Evolutionary conservation across 2,113 vertebrate species (phyloP), one percentile per base, ranked within the genome.

Genomic region (Prionailurus viverrinus): DNA sequence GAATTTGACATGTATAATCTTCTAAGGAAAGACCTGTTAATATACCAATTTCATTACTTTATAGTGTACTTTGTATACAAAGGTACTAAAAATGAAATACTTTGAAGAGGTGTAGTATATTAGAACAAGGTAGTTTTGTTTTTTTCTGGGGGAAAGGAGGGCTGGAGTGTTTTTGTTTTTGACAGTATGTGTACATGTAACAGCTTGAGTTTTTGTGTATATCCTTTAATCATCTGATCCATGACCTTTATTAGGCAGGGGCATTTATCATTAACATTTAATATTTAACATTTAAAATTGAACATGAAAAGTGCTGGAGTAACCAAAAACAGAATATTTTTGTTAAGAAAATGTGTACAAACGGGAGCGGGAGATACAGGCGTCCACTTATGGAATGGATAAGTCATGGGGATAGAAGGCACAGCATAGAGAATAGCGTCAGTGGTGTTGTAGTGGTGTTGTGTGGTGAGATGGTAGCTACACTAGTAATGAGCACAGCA

Each of bases 81-180:
- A 88, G 29, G 25, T 80, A 12, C 63, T 95, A 85, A 97, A 92
- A 93, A 73, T 92, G 68, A 95, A 93, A 66, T 86, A 76, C 79
- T 94, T 87, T 82, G 1, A 80, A 93, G n/a, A 84, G 13, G 9
- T 61, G 73, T 31, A 78, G 73, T 78, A 48, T 58, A 48, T 89
- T 92, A 89, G 92, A 53, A n/a, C 14, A 68, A 94, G 51, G 36
- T 83, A 69, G 53, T 73, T 95, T 55, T 74, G 27, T 95, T 89
- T 33, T 96, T 88, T 91, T 95, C 6, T 85, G 29, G 61, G 39
- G 16, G 10, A 68, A 53, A 73, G 19, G 21, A 61, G 36, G n/a
- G 5, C 39, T 83, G 29, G 41, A 79, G 39, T 94, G 80, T 74
- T 68, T 90, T 86, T 58, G 68, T 89, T 86, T 90, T 94, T 82